Conservation (phyloP, 2,888 invertebrate genomes). For the Glomeris marginata region DNA sequence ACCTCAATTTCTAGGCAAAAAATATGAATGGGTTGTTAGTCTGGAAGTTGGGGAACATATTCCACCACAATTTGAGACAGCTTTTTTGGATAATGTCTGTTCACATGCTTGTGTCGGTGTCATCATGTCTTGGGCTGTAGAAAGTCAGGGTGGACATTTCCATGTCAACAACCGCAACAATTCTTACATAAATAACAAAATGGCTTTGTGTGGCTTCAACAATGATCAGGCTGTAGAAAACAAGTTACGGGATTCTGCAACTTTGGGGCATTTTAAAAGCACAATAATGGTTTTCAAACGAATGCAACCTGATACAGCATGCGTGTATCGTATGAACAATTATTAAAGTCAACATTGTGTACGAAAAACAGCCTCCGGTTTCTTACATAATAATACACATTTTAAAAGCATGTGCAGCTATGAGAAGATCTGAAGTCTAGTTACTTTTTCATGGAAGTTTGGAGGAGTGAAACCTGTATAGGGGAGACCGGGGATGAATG, state of each 20-base stretch:
- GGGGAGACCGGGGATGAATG: too few relatives aligned
- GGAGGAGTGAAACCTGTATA: too few relatives aligned
- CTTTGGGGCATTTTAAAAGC: constrained; percentile 3
- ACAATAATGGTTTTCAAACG: constrained; percentile 10
- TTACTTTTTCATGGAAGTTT: too few relatives aligned
- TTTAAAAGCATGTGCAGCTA: too few relatives aligned
- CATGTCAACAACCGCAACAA: constrained; percentile 17
- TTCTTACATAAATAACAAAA: constrained; percentile 10
- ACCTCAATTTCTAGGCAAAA: background rate
- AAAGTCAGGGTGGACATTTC: constrained; percentile 15
- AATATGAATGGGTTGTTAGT: constrained; percentile 18
- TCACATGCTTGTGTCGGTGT: constrained; percentile 15
- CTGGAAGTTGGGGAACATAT: constrained; percentile 19
- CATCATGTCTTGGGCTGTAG: constrained; percentile 17
- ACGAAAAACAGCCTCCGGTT: too few relatives aligned
- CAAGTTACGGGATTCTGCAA: background rate
- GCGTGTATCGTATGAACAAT: too few relatives aligned
- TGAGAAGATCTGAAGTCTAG: too few relatives aligned
- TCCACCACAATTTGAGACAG: constrained; percentile 12
- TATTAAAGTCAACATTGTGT: too few relatives aligned
- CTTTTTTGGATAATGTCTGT: constrained; percentile 17
- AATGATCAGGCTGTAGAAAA: background rate
- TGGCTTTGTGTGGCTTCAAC: constrained; percentile 2
- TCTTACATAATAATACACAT: too few relatives aligned
- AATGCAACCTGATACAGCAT: background rate